phyloP scores from a whole-genome alignment of 2,113 vertebrate genomes.

The Eonycteris spelaea region DNA sequence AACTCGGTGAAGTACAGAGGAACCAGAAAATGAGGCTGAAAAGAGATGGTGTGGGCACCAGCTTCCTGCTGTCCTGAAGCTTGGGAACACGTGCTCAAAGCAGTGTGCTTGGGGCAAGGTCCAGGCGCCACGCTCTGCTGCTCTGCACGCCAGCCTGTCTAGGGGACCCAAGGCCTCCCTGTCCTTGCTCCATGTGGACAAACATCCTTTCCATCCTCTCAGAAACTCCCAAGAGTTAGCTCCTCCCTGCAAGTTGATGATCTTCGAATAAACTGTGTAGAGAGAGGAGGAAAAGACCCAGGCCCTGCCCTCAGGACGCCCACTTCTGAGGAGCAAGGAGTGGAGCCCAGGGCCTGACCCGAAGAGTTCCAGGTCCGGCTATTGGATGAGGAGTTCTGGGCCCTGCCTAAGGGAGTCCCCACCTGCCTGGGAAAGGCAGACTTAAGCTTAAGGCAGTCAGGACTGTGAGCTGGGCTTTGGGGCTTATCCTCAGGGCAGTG shows the following conservation, averaged over 20 bases:
- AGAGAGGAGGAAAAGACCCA: background rate
- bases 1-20: background rate
- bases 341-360: background rate
- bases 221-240: background rate
- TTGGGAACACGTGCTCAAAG: background rate
- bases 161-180: background rate
- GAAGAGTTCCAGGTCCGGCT: background rate
- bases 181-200: background rate
- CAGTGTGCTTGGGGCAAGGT: no score
- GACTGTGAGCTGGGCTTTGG: background rate
- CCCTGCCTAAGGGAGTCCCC: background rate
- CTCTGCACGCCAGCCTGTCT: accelerated
- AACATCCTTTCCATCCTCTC: background rate
- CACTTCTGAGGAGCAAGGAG: background rate
- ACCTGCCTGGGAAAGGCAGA: background rate
- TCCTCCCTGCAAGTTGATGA: background rate
- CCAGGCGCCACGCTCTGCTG: accelerated
- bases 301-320: no score
- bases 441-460: background rate
- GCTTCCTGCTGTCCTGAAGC: background rate
- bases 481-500: background rate
- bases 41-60: background rate
- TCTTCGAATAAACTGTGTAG: background rate
- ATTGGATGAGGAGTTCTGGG: background rate
- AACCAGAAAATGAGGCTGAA: background rate